Percentiles rank a stretch among this genome's conserved stretches.
phyloP scores from a whole-genome alignment of 1,140 invertebrate genomes.

The Microplitis mediator region DNA sequence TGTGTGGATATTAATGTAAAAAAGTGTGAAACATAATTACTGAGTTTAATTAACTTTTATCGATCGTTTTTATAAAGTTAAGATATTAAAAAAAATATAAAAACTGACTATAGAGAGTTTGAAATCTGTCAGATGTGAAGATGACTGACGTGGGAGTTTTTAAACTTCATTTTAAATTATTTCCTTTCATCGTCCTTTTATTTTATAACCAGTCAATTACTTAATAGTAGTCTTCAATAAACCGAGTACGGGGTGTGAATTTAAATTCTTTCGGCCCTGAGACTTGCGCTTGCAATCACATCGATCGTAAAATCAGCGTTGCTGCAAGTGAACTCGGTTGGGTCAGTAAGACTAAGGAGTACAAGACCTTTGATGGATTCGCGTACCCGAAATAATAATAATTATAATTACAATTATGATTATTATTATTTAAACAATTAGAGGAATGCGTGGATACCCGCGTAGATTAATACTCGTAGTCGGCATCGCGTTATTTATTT shows the following conservation, averaged over 20 bases:
- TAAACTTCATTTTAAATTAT: too few relatives aligned
- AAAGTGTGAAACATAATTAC: constrained; percentile 17
- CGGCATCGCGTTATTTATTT: constrained; percentile 34
- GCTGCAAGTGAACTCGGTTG: background rate
- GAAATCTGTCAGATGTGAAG: background rate
- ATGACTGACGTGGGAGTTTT: too few relatives aligned
- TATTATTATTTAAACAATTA: too few relatives aligned
- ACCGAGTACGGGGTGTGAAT: background rate
- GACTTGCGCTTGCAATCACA: constrained; percentile 34
- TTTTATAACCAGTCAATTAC: too few relatives aligned
- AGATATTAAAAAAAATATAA: background rate
- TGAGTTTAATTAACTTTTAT: constrained; percentile 28
- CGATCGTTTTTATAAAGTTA: background rate
- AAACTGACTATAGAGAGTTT: background rate
- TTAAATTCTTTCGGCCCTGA: background rate
- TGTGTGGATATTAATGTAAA: background rate
- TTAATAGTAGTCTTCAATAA: too few relatives aligned
- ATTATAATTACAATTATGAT: background rate
- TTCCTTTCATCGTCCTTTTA: too few relatives aligned
- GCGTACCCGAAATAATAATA: background rate
- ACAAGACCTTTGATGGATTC: constrained; percentile 8
- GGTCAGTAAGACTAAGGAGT: background rate
- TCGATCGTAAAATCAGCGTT: constrained; percentile 30
- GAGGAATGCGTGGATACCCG: constrained; percentile 27
- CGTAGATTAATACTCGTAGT: constrained; percentile 39